A percentile compares a stretch with the other conserved stretches of the same genome.
Evolutionary conservation across 2,113 vertebrate genomes (phyloP).

Genomic region (Felis catus): DNA sequence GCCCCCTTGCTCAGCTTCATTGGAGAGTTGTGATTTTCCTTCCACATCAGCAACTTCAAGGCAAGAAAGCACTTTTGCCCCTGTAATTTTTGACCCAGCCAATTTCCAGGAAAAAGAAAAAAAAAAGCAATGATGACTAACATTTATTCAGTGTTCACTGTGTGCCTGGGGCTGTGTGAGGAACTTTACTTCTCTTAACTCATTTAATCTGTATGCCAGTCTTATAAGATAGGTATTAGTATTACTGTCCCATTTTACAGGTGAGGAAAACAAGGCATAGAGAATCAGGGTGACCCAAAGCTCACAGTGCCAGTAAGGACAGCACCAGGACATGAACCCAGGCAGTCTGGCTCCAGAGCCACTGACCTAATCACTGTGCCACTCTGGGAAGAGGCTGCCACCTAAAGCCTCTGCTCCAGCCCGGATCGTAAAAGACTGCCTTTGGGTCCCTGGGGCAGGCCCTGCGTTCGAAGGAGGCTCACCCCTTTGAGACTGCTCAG

Average conservation of each 20-base stretch:
- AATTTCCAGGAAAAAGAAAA: slow-evolving; percentile 10
- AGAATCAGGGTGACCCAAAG: background rate
- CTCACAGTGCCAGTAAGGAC: background rate
- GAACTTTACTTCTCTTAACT: background rate
- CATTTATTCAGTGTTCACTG: background rate
- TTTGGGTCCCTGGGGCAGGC: background rate
- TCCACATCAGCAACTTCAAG: slow-evolving; percentile 65
- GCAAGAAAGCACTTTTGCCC: background rate
- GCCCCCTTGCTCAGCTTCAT: fast-evolving
- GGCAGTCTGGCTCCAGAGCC: background rate
- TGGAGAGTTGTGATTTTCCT: slow-evolving; percentile 37
- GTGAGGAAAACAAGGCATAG: background rate
- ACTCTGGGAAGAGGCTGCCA: background rate
- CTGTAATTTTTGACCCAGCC: slow-evolving; percentile 12
- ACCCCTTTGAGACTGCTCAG: background rate
- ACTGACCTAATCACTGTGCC: background rate
- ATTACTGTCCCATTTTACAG: background rate
- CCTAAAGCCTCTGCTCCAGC: background rate
- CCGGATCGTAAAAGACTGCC: background rate
- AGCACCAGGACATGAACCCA: background rate
- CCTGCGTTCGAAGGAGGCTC: background rate
- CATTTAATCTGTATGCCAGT: background rate
- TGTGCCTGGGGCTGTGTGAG: background rate
- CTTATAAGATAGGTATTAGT: background rate
- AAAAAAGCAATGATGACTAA: background rate